Percentiles rank a stretch among this genome's conserved stretches.
These are phyloP conservation scores for Oryzias melastigma DNA, from an alignment of 2,113 vertebrate genomes.

Conservation along the genomic window DNA sequence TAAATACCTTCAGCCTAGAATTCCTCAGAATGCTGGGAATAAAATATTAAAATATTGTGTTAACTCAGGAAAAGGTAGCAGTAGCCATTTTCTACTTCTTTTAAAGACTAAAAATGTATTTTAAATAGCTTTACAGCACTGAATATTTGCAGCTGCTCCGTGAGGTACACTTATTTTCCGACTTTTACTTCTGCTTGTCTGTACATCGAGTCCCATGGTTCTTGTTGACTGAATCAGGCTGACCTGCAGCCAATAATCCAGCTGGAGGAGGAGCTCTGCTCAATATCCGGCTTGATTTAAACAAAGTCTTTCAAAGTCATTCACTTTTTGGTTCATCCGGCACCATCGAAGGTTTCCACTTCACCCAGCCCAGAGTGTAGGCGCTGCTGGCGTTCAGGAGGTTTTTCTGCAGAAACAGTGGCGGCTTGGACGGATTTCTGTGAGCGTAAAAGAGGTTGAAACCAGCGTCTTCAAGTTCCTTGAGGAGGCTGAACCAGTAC, in stretches of 20 bases:
- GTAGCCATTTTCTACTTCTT: too few relatives aligned
- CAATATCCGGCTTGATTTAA: constrained; percentile 5
- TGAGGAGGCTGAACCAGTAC: constrained; percentile 95
- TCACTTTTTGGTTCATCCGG: background rate
- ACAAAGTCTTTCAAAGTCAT: background rate
- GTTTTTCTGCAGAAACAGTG: constrained; percentile 86
- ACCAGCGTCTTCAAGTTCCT: constrained; percentile 85
- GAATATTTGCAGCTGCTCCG: too few relatives aligned
- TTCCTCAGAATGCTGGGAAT: too few relatives aligned
- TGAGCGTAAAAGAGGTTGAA: constrained; percentile 89
- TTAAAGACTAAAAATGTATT: too few relatives aligned
- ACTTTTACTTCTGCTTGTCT: too few relatives aligned
- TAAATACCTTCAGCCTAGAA: too few relatives aligned
- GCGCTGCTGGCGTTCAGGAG: constrained; percentile 89
- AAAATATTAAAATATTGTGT: too few relatives aligned
- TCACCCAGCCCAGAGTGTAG: constrained; percentile 92
- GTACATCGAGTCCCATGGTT: too few relatives aligned
- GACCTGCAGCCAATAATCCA: constrained; percentile 46
- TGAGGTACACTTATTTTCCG: too few relatives aligned
- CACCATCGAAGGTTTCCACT: constrained; percentile 74
- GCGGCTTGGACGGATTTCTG: constrained; percentile 84
- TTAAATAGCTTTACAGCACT: too few relatives aligned
- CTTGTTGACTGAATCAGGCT: constrained; percentile 23
- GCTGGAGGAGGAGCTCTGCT: background rate
- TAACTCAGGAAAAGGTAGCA: too few relatives aligned